phyloP scores from a whole-genome alignment of 2,113 vertebrate species.

The Oncorhynchus gorbuscha region DNA sequence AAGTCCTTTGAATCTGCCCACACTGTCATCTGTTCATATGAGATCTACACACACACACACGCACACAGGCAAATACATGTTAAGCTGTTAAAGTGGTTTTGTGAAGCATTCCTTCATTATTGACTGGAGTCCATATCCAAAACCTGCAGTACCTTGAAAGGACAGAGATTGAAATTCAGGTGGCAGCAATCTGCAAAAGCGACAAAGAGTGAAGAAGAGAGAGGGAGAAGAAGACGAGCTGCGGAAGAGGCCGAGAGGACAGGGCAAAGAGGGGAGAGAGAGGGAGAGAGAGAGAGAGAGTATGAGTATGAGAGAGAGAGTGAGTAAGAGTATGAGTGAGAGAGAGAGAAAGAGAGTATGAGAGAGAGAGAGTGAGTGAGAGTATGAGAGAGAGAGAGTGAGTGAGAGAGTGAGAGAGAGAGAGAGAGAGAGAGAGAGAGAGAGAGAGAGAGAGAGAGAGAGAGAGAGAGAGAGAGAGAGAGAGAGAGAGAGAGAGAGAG shows the following conservation, averaged over 20 bases:
- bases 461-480: background rate
- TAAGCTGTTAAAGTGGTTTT: background rate
- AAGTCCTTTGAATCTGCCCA: background rate
- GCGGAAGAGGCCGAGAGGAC: conserved; percentile 49
- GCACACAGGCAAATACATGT: background rate
- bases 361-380: too few species aligned
- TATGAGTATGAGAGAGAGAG: too few species aligned
- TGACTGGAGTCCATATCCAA: background rate
- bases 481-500: conserved; percentile 1
- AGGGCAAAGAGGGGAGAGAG: conserved; percentile 1
- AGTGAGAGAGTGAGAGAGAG: background rate
- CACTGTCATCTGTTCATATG: conserved; percentile 26
- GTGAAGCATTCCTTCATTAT: background rate
- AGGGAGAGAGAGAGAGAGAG: too few species aligned
- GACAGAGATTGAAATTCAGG: conserved; percentile 41
- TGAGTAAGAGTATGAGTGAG: too few species aligned
- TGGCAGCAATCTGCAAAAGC: background rate
- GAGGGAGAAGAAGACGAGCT: conserved; percentile 19
- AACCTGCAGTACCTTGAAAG: conserved; percentile 43
- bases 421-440: too few species aligned
- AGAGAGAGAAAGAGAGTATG: too few species aligned
- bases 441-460: too few species aligned
- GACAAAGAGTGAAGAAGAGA: conserved; percentile 59
- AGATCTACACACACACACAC: background rate
- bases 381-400: background rate